Evolutionary conservation across 2,113 vertebrate genomes (phyloP).

Genomic region (Paramisgurnus dabryanus): DNA sequence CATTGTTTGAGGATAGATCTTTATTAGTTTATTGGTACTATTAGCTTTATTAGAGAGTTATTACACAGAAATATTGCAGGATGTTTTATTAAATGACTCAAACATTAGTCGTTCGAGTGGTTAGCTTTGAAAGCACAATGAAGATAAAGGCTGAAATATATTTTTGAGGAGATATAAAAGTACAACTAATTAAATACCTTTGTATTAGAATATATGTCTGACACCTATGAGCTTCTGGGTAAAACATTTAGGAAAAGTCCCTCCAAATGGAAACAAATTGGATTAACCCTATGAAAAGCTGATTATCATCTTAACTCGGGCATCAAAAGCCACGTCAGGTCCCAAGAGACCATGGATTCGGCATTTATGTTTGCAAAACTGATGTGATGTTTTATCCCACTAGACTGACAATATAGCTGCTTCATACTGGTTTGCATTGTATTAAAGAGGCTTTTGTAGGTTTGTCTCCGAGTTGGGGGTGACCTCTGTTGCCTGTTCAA

Average conservation of each 20-base stretch:
- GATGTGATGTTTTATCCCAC: constrained; percentile 71
- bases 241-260: background rate
- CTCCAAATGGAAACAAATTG: constrained; percentile 3
- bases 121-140: background rate
- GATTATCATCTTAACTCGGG: constrained; percentile 31
- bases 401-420: constrained; percentile 63
- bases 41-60: constrained; percentile 2
- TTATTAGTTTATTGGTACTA: constrained; percentile 41
- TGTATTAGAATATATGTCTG: background rate
- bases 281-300: constrained; percentile 10
- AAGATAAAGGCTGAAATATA: no score
- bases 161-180: no score
- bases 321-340: constrained; percentile 16
- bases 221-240: background rate
- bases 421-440: background rate
- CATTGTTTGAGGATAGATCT: background rate
- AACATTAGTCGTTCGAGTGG: background rate
- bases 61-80: background rate
- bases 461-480: background rate
- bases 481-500: background rate
- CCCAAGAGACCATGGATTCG: constrained; percentile 2
- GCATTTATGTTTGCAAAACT: constrained; percentile 66
- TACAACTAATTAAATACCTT: no score
- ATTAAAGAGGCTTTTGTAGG: constrained; percentile 43
- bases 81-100: constrained; percentile 3